Evolutionary conservation across 2,888 invertebrate genomes (phyloP).

Genomic region (Campaea margaritaria): DNA sequence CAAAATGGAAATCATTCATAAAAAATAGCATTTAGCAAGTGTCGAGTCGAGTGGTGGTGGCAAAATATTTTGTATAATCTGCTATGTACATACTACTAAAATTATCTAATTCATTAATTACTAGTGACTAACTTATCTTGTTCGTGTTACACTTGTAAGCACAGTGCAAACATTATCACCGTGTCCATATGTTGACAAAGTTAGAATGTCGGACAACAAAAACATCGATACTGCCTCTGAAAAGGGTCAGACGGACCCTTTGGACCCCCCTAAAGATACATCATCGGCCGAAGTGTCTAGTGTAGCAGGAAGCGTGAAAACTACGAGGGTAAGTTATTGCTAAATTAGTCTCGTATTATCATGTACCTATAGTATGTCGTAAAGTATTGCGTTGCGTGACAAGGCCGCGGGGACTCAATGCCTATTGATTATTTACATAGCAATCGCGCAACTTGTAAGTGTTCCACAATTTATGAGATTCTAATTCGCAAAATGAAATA

Average conservation of each 20-base stretch:
- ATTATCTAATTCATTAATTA: conserved; percentile 27
- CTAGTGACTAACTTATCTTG: conserved; percentile 28
- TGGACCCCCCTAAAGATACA: conserved; percentile 69
- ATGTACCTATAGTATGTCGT: conserved; percentile 17
- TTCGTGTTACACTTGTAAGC: conserved; percentile 25
- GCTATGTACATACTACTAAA: conserved; percentile 31
- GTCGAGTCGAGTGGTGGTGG: conserved; percentile 70
- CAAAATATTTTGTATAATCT: conserved; percentile 67
- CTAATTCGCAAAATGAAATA: conserved; percentile 6
- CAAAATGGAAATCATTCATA: not conserved
- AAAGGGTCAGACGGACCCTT: conserved; percentile 64
- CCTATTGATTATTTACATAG: conserved; percentile 34
- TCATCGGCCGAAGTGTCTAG: conserved; percentile 66
- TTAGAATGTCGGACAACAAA: conserved; percentile 77
- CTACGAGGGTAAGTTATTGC: conserved; percentile 61
- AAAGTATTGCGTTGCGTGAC: conserved; percentile 34
- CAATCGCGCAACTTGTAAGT: conserved; percentile 19
- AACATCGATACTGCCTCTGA: conserved; percentile 69
- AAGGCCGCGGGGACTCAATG: conserved; percentile 34
- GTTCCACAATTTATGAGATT: conserved; percentile 13
- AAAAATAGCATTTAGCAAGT: conserved; percentile 55
- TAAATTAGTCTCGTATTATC: conserved; percentile 5
- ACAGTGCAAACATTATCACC: conserved; percentile 31
- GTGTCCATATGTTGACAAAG: conserved; percentile 71
- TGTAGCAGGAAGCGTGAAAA: conserved; percentile 69